Conservation (phyloP, 2,113 vertebrate species). For the Manacus vitellinus region DNA sequence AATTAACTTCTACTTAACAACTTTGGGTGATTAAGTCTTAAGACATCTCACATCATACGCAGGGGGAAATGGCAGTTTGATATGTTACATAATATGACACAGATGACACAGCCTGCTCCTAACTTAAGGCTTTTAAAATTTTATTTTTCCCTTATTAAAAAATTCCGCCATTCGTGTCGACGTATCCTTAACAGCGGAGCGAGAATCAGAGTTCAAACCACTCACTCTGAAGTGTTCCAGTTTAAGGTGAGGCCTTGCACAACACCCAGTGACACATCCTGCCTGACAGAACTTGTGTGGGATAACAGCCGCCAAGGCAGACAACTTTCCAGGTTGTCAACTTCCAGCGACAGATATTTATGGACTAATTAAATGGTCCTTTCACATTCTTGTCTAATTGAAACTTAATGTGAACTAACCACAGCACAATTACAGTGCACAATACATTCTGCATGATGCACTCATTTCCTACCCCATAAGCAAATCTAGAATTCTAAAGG, state of each 20-base stretch:
- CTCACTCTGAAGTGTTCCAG: background rate
- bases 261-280: conserved; percentile 40
- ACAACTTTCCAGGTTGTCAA: conserved; percentile 66
- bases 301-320: conserved; percentile 26
- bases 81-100: conserved; percentile 6
- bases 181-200: background rate
- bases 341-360: conserved; percentile 49
- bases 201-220: conserved; percentile 33
- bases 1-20: conserved; percentile 46
- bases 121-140: conserved; percentile 33
- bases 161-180: conserved; percentile 43
- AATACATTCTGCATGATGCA: background rate
- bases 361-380: conserved; percentile 66
- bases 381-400: conserved; percentile 72
- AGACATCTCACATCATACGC: background rate
- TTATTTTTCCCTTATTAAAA: conserved; percentile 22
- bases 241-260: conserved; percentile 45
- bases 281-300: conserved; percentile 69
- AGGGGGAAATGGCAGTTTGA: background rate
- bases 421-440: background rate
- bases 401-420: conserved; percentile 69
- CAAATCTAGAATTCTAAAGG: conserved; percentile 38
- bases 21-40: conserved; percentile 21
- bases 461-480: conserved; percentile 47
- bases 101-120: background rate